A percentile compares a stretch with the other conserved stretches of the same genome.
Conservation (phyloP, 2,888 invertebrate genomes). For the Cosmia pyralina region DNA sequence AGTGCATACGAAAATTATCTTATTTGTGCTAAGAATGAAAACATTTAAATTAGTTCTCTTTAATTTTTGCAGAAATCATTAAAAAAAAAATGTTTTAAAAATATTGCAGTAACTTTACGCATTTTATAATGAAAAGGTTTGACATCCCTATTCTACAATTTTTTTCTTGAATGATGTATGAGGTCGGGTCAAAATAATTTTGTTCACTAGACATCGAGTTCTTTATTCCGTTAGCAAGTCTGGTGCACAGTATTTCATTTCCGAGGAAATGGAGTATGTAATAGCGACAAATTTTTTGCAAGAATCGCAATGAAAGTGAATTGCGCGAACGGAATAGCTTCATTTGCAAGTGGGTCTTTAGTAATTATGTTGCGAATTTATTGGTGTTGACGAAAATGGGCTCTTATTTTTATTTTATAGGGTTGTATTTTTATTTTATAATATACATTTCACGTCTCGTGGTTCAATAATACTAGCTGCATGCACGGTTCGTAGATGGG, state of each 20-base stretch:
- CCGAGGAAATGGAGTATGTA: slow-evolving; percentile 62
- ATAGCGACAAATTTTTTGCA: slow-evolving; percentile 62
- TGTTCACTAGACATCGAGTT: slow-evolving; percentile 4
- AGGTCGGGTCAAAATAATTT: neutral
- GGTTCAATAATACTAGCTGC: too few species aligned
- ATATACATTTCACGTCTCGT: too few species aligned
- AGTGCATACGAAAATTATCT: too few species aligned
- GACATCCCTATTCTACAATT: too few species aligned
- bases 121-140: too few species aligned
- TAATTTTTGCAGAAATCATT: too few species aligned
- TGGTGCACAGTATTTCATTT: slow-evolving; percentile 61
- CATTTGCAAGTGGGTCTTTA: slow-evolving; percentile 58
- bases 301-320: slow-evolving; percentile 67
- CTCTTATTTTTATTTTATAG: slow-evolving; percentile 5
- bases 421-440: neutral
- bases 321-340: slow-evolving; percentile 63
- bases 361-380: slow-evolving; percentile 25
- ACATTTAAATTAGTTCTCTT: too few species aligned
- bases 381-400: slow-evolving; percentile 23
- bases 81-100: too few species aligned
- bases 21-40: too few species aligned
- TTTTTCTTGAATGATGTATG: slow-evolving; percentile 10
- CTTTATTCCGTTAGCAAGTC: slow-evolving; percentile 29
- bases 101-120: too few species aligned
- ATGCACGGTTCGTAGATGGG: too few species aligned